phyloP scores from a whole-genome alignment of 2,797 vertebrate genomes.

The Arnoldichthys spilopterus region DNA sequence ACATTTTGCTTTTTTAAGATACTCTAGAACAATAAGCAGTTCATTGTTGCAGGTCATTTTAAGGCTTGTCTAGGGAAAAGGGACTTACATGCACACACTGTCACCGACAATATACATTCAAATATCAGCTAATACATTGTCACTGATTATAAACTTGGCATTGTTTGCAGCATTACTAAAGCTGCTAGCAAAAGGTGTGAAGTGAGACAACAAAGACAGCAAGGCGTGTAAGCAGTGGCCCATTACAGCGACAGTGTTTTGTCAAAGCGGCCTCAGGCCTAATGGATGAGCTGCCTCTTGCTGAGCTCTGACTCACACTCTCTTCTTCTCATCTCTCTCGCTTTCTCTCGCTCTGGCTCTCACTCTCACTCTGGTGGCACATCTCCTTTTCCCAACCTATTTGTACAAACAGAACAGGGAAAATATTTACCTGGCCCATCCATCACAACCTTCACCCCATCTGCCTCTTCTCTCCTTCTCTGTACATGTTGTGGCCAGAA shows the following conservation, averaged over 20 bases:
- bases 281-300: slow-evolving; percentile 66
- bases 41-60: background rate
- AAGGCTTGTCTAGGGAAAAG: background rate
- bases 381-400: slow-evolving; percentile 59
- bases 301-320: slow-evolving; percentile 50
- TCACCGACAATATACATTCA: slow-evolving; percentile 3
- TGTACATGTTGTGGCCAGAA: slow-evolving; percentile 37
- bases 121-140: background rate
- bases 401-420: slow-evolving; percentile 66
- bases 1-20: background rate
- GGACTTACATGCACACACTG: too few relatives aligned
- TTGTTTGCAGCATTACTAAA: slow-evolving; percentile 49
- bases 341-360: slow-evolving; percentile 35
- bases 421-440: slow-evolving; percentile 74
- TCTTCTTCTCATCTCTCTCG: background rate
- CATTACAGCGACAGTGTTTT: slow-evolving; percentile 67
- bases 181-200: slow-evolving; percentile 54
- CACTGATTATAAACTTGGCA: slow-evolving; percentile 27
- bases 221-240: slow-evolving; percentile 54
- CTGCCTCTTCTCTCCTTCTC: slow-evolving; percentile 46
- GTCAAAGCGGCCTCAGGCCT: slow-evolving; percentile 56
- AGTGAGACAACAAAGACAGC: slow-evolving; percentile 39
- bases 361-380: slow-evolving; percentile 40
- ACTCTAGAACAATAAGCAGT: background rate
- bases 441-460: slow-evolving; percentile 60